Base-by-base conservation (phyloP, 1,140 invertebrate genomes). In the Cyclina sinensis region DNA sequence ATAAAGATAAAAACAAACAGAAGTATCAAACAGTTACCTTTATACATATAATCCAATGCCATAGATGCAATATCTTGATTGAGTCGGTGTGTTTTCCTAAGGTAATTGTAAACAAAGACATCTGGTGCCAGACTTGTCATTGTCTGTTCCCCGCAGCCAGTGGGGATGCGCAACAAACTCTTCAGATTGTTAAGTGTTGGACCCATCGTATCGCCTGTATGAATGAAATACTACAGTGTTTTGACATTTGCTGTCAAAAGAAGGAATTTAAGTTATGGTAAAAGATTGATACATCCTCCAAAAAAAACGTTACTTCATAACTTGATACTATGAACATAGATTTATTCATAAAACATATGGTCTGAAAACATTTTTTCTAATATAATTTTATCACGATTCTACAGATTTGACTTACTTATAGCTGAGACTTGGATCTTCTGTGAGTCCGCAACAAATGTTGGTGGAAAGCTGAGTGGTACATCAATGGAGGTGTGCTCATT, bases 41-140 rank as follows among this genome's bases (percentile, higher is more conserved):
- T 96, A 91, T 99, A 97, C 91, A 99, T 96, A 92, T 97, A 97
- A 0, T 96, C 96, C 12, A 97, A 93, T 3, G 97, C 97, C 93
- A 97, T 97, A 16, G 96, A 96, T 93, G 98, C 97, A 32, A 98
- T 95, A 0, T 95, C 96, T 88, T 96, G 95, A 1, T 96, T 97
- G 21, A 97, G 90, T 91, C 97, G 97, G 89, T 97, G 96, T 0
- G 96, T 96, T 0, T 96, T 95, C n/a, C 98, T 96, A 97, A 99
- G 98, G 93, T 98, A 99, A 91, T 98, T 96, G 0, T 97, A 97
- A 0, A 98, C 98, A 95, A 98, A 98, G 94, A 99, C 97, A 95
- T 98, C 98, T 0, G 97, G 97, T 0, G 98, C 98, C 95, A 99
- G 99, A 81, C 98, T 98, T 95, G 98, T 98, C 96, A 99, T 98